Percentiles rank a stretch among this genome's conserved stretches.
Conservation (phyloP, 2,797 vertebrate genomes). For the Sandelia bainsii region DNA sequence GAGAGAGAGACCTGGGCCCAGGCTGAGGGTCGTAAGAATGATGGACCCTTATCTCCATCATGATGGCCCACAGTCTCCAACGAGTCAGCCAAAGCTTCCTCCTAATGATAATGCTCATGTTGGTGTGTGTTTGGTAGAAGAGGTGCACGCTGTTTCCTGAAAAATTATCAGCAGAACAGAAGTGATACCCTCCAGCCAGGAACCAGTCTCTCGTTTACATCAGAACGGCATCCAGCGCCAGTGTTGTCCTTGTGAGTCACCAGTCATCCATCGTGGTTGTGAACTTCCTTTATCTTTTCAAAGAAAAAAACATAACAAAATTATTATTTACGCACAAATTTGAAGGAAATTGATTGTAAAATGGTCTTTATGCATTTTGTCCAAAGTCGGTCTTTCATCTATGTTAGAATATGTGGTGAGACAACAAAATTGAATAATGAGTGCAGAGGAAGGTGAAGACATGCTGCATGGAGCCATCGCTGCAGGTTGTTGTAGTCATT, state of each 20-base stretch:
- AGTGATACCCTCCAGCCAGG: neutral
- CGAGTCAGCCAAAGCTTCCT: slow-evolving; percentile 27
- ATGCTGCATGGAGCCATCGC: neutral
- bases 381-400: neutral
- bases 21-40: slow-evolving; percentile 8
- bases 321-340: too few species aligned
- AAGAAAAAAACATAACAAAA: too few species aligned
- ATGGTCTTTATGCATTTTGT: neutral
- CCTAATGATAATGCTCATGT: slow-evolving; percentile 30
- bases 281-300: neutral
- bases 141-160: neutral
- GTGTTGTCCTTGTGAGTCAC: neutral
- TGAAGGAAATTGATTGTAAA: neutral
- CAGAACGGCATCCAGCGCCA: neutral
- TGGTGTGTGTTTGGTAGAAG: neutral
- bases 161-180: slow-evolving; percentile 14
- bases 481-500: neutral
- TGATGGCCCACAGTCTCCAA: slow-evolving; percentile 1
- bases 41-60: slow-evolving; percentile 32
- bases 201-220: slow-evolving; percentile 35
- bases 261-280: neutral
- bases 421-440: neutral
- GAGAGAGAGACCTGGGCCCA: neutral
- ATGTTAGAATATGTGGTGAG: neutral
- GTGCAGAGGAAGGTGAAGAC: neutral